Evolutionary conservation across 2,797 vertebrate species (phyloP), one percentile per base, ranked within the genome.

Genomic region (Coregonus sp.): DNA sequence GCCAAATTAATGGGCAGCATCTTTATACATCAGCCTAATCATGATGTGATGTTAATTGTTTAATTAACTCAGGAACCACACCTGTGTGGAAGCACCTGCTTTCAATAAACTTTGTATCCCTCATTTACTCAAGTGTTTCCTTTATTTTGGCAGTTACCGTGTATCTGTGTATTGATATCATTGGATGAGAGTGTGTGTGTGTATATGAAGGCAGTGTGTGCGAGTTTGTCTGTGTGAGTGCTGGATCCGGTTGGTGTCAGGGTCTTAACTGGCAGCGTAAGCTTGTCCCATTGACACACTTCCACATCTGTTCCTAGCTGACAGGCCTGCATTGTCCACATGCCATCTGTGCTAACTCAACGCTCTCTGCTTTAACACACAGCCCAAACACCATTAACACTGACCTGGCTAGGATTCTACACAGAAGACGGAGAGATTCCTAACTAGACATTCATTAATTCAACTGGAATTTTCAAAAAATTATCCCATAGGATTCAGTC

Each of bases 271-370:
- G 35, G 66, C 80, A 78, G 76, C 72, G 74, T 84, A 75, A 81
- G 74, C 85, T 69, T 74, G 85, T 76, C 85, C 90, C 80, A 77
- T 89, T 91, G 89, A 92, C 88, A 91, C 87, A 87, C 81, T 91
- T 89, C n/a, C 71, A 81, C 74, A 74, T 91, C 83, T 84, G 69
- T 77, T 71, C 31, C 59, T 14, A 65, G 9, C 76, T 15, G 82
- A 72, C 80, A 77, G 77, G 81, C 76, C 40, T 68, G 77, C 80
- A 54, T 73, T 59, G 78, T 86, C 82, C 84, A 76, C 86, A 83
- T 85, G 83, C 77, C 81, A 81, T 76, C 81, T 78, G 83, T 47
- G 84, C 85, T 86, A 81, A 80, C 74, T 79, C 83, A 79, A 83
- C 47, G 3, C 47, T 4, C 31, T 1, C 65, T 35, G 12, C 35